Conservation (phyloP, 2,113 vertebrate species). For the Camelus dromedarius region DNA sequence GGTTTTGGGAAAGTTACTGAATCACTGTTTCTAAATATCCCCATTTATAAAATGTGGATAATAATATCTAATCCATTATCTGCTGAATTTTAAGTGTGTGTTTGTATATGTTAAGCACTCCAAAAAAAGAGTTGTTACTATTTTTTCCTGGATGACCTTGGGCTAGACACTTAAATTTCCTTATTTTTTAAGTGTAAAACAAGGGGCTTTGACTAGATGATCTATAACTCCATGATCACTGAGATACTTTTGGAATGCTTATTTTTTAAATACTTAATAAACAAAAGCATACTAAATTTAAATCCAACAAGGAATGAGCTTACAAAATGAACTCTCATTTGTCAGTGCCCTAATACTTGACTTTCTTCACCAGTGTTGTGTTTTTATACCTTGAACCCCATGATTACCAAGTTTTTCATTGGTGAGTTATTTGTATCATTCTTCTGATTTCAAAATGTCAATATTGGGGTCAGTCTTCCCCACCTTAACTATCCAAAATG, state of each 20-base stretch:
- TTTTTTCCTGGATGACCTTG: not conserved
- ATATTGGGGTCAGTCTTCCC: not conserved
- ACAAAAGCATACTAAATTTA: not conserved
- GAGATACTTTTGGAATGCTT: not conserved
- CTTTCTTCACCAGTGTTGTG: not conserved
- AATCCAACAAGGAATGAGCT: not conserved
- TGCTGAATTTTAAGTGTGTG: not conserved
- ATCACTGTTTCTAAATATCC: not conserved
- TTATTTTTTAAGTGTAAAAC: not conserved
- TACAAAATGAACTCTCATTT: not conserved
- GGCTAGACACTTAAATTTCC: not conserved
- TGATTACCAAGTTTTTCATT: not conserved
- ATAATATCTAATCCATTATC: not conserved
- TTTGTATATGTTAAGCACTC: not conserved
- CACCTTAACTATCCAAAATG: not conserved
- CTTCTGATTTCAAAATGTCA: not conserved
- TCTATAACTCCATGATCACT: not conserved
- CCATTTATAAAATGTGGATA: not conserved
- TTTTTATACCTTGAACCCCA: not conserved
- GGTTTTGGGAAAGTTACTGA: not conserved
- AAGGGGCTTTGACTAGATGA: not conserved
- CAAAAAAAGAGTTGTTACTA: not conserved
- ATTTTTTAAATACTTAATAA: slow-evolving; percentile 12
- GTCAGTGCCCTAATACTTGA: not conserved
- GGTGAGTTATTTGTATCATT: not conserved